Evolutionary conservation across 92 coral and sea anemone genomes (phyloP), one percentile per base, ranked within the genome.

Genomic region (Porites cylindrica): DNA sequence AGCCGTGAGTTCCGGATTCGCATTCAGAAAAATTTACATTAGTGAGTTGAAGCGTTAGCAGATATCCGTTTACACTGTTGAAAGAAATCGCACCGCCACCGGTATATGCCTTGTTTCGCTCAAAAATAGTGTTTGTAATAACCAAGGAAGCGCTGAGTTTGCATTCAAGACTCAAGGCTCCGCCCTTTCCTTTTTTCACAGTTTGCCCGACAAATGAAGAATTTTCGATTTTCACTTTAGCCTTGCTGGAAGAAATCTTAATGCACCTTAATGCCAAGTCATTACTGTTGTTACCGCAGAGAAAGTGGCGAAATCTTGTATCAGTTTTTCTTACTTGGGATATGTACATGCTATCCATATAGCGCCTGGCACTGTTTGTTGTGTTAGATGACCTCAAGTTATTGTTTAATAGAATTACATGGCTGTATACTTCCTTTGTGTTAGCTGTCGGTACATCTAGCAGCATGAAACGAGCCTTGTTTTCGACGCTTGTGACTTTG

Each of bases 41-140:
- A 17, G 87, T 78, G 47, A 81, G 61, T 19, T 82, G 38, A 0
- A 85, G 61, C 50, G 70, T 77, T 7, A 85, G 65, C 23, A 21
- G 23, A 38, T 8, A 77, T 51, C 77, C 77, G 1, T 18, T 38
- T 16, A 0, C 83, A 53, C 56, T 5, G 50, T 81, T 38, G 2
- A 66, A 74, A 60, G 38, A 88, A 51, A 88, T 47, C 4, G 87
- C 87, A 17, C 91, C 91, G 66, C 91, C 91, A 8, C 71, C 77
- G 10, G 12, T 10, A 13, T 68, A 23, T 0, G 91, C 88, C 11
- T 8, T 52, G 84, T 75, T 88, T 32, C 67, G 52, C 69, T 63
- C 76, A 66, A 88, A 88, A 21, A 14, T 56, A 7, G 87, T 76
- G 38, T 85, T 77, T 53, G 4, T 20, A 6, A 85, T 61, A 20